Conservation (phyloP, 2,113 vertebrate genomes). For the Campylomormyrus tamandua region DNA sequence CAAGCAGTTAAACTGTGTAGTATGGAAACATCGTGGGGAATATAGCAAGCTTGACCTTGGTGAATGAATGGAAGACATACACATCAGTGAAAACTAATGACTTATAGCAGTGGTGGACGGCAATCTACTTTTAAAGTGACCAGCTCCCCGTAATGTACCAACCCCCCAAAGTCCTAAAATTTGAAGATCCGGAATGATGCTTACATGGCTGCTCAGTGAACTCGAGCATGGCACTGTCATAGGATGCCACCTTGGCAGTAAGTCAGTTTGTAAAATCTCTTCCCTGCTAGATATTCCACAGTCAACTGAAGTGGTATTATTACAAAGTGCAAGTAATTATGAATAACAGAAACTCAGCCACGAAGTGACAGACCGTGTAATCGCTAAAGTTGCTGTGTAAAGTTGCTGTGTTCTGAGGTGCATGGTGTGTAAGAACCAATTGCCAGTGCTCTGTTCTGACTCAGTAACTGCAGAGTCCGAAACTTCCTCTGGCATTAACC, state of each 20-base stretch:
- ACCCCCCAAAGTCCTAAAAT: background rate
- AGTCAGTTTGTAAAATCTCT: background rate
- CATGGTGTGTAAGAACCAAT: no score
- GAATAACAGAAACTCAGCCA: background rate
- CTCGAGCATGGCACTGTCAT: background rate
- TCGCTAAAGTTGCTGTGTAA: no score
- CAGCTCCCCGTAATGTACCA: background rate
- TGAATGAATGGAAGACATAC: background rate
- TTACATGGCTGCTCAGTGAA: background rate
- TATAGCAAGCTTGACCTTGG: background rate
- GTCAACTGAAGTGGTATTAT: background rate
- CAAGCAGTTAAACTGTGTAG: slow-evolving; percentile 28
- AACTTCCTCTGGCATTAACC: background rate
- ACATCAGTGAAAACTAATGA: background rate
- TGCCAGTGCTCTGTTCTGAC: no score
- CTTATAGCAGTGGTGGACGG: background rate
- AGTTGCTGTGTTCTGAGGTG: background rate
- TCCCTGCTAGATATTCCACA: background rate
- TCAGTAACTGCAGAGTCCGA: background rate
- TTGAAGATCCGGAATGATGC: background rate
- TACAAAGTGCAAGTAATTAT: background rate
- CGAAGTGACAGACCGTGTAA: background rate
- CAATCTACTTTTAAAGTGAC: background rate
- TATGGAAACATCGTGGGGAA: background rate
- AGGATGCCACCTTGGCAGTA: background rate